Base-by-base conservation (phyloP, 2,113 vertebrate species). In the Tricholaema leucomelas region DNA sequence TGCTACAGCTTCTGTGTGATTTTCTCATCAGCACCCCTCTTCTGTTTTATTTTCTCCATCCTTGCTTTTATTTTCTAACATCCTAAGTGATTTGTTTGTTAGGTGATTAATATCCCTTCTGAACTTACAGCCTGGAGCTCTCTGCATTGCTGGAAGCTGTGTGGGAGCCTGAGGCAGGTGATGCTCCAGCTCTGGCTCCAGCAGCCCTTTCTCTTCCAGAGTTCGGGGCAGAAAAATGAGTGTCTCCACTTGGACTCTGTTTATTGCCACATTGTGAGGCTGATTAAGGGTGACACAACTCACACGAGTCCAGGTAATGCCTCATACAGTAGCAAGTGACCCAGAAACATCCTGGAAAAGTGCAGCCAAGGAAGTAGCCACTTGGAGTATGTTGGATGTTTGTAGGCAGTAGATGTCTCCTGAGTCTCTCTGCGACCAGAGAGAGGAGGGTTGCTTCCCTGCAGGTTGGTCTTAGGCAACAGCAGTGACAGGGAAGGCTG, bases 291-390 rank as follows among this genome's bases (percentile, higher is more conserved):
- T 91, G 94, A 96, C 93, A 96, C 84, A 27, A 55, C 90, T 95
- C 96, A 93, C 93, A 92, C 15, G 56, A 95, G 93, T 38, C 91
- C 94, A 96, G 96, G 94, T 95, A 94, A 95, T 95, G 96, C 93
- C 81, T 96, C 78, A 73, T 93, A 94, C 7, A 13, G 84, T 65
- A 92, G 23, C 86, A 95, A 96, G 84, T 94, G 93, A 95, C 92
- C 96, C 94, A 93, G 94, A 94, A 95, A 93, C 74, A 73, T 88
- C 86, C 92, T 91, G 96, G 81, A 96, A 96, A 96, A 94, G 92
- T 87, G 81, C 93, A 96, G 92, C 87, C 61, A 46, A 81, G 88
- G 88, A 60, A 91, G 80, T 15, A 46, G 72, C 86, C 64, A 48
- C 72, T 71, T 64, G 91, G 80, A 95, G 65, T 73, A 38, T 54